phyloP scores from a whole-genome alignment of 2,797 vertebrate species.

The Rhinella marina region DNA sequence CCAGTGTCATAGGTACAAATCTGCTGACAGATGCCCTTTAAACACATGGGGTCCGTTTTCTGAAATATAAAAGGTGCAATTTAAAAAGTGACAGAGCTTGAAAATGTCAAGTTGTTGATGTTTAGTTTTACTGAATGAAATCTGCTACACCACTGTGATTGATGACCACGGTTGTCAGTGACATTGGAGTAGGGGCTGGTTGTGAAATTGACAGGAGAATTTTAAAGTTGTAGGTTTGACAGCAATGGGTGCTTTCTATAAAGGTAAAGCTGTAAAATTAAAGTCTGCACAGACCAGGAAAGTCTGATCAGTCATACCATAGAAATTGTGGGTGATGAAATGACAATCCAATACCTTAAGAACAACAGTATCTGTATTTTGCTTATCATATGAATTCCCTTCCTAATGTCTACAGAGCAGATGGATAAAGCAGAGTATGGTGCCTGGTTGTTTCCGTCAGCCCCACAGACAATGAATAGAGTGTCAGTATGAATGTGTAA shows the following conservation, averaged over 20 bases:
- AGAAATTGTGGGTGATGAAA: not conserved
- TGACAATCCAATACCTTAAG: not conserved
- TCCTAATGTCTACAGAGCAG: too few relatives aligned
- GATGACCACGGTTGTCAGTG: too few relatives aligned
- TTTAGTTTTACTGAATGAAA: not conserved
- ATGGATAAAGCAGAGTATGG: too few relatives aligned
- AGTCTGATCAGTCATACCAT: not conserved
- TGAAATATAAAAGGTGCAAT: not conserved
- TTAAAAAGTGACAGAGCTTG: too few relatives aligned
- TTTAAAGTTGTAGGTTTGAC: not conserved
- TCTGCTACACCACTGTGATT: not conserved
- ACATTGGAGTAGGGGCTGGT: not conserved
- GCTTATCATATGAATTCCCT: not conserved
- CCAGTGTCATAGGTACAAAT: too few relatives aligned
- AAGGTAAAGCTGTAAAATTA: too few relatives aligned
- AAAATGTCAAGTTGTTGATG: not conserved
- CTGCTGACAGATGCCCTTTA: too few relatives aligned
- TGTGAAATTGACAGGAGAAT: not conserved
- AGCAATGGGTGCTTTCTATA: not conserved
- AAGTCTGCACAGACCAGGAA: too few relatives aligned
- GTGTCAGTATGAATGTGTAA: not conserved
- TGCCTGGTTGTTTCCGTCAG: too few relatives aligned
- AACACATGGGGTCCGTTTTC: not conserved
- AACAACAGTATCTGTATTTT: not conserved
- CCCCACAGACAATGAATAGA: not conserved